These are phyloP conservation scores for Xenopus petersii DNA, from an alignment of 2,797 vertebrate species.

Conservation along the genomic window DNA sequence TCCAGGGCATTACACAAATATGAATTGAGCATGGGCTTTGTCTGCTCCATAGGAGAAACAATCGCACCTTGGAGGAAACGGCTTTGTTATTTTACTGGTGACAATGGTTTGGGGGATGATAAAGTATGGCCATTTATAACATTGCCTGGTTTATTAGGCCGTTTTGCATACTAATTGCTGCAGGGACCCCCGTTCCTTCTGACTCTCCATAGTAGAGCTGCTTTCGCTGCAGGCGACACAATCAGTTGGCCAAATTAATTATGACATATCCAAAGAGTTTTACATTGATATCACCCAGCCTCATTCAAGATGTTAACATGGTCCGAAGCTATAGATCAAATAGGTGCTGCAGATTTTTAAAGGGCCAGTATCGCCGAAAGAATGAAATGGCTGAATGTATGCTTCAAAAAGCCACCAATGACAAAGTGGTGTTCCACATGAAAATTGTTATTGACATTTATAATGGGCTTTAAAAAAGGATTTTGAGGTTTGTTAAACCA, in stretches of 20 bases:
- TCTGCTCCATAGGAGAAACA: constrained; percentile 54
- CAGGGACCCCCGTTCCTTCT: not conserved
- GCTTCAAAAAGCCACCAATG: no score
- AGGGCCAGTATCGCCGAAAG: no score
- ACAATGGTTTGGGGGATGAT: constrained; percentile 49
- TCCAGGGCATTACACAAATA: constrained; percentile 79
- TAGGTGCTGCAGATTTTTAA: not conserved
- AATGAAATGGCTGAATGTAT: no score
- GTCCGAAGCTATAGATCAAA: not conserved
- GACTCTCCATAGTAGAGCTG: not conserved
- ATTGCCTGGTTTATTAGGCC: constrained; percentile 52
- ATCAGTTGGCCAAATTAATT: constrained; percentile 10
- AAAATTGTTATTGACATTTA: no score
- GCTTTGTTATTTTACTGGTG: constrained; percentile 61
- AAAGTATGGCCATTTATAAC: constrained; percentile 52
- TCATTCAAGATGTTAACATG: not conserved
- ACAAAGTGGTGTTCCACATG: no score
- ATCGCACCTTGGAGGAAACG: constrained; percentile 60
- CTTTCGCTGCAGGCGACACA: constrained; percentile 10
- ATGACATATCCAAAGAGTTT: not conserved
- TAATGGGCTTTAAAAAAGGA: no score
- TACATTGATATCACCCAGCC: not conserved
- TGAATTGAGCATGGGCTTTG: constrained; percentile 67
- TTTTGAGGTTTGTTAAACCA: no score
- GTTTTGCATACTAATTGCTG: constrained; percentile 20